Base-by-base conservation (phyloP, 2,113 vertebrate genomes). In the Ophiodon elongatus region DNA sequence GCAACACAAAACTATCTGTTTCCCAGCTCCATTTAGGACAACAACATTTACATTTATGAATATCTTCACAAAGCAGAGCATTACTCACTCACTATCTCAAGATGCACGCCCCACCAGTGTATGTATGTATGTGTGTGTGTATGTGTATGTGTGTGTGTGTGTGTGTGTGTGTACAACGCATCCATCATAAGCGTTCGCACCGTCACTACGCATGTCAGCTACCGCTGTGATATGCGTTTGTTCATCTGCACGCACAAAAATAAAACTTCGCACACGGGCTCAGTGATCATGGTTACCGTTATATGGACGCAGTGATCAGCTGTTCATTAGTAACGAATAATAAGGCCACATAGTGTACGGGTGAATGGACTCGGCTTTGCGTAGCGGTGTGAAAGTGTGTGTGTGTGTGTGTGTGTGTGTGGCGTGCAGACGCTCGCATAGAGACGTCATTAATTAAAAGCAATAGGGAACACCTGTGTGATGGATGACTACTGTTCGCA, bases 31-130 rank as follows among this genome's bases (percentile, higher is more conserved):
- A 88, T 87, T 93, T 41, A 84, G 74, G 75, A 90, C 88, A 85
- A 88, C 87, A 89, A 74, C 90, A 90, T 94, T 93, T 92, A 86
- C 91, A 92, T 90, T 91, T 88, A 83, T 91, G 87, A 90, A 91
- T 90, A 87, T 89, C 64, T 68, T 67, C 89, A 87, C 88, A 89
- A 80, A 84, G 80, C 64, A 63, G 83, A 65, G 82, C 50, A 79
- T 90, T 78, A 71, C 84, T 94, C 89, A 85, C 81, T 76, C 76
- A 54, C 79, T 80, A 86, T 83, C 86, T 79, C 69, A 17, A 76
- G 37, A 52, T 13, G 6, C 25, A 19, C 21, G 35, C 43, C 69
- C 56, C 23, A 41, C 39, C 41, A 80, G 56, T 74, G 62, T 1
- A 25, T 79, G 68, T 82, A 54, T 67, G 62, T 1, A 39, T 64